These are phyloP conservation scores for Amphipyra berbera DNA, from an alignment of 2,888 invertebrate genomes.

Conservation along the genomic window DNA sequence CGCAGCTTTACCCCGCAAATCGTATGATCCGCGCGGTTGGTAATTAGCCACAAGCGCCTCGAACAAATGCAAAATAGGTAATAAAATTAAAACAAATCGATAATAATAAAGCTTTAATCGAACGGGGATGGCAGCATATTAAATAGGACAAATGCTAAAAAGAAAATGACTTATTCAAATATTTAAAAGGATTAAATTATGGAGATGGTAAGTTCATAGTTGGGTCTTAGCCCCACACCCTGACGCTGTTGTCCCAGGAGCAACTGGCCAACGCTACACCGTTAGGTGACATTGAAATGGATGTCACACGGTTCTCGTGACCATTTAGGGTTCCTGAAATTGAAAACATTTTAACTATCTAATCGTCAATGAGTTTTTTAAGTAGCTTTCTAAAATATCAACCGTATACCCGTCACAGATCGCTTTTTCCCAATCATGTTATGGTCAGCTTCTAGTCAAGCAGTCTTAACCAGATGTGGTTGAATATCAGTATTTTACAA, in stretches of 20 bases:
- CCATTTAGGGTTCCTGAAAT: conserved; percentile 92
- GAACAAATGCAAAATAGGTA: neutral
- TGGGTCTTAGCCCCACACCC: conserved; percentile 94
- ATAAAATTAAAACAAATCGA: conserved; percentile 17
- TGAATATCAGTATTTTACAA: no score
- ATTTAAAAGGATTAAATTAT: neutral
- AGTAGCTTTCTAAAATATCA: no score
- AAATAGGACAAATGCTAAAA: conserved; percentile 14
- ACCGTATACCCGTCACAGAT: no score
- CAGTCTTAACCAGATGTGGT: no score
- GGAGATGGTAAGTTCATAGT: neutral
- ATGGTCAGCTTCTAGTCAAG: no score
- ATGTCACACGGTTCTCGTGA: conserved; percentile 97
- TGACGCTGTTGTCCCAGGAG: conserved; percentile 97
- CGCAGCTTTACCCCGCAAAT: no score
- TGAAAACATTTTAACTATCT: no score
- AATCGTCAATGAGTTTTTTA: no score
- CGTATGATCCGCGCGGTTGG: no score
- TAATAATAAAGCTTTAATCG: conserved; percentile 45
- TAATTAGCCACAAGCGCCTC: no score
- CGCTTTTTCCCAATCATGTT: no score
- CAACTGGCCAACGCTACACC: conserved; percentile 96
- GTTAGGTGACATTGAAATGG: conserved; percentile 94
- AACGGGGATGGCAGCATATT: conserved; percentile 26
- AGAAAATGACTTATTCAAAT: conserved; percentile 3